Evolutionary conservation across 92 coral and sea anemone species (phyloP), one percentile per base, ranked within the genome.

Genomic region (Micromussa lordhowensis): DNA sequence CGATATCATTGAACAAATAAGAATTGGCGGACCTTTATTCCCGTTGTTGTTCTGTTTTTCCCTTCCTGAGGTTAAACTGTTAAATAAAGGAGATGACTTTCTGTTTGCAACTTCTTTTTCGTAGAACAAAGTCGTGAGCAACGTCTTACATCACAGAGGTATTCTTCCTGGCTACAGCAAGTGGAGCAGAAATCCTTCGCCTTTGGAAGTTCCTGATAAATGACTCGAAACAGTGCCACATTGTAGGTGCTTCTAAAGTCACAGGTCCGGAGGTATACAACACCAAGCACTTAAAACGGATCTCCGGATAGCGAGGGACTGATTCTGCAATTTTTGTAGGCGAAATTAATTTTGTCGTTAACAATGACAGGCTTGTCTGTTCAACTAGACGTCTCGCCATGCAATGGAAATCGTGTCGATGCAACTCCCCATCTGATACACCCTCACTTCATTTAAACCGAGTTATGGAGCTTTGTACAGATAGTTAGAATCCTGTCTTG

Each of bases 141-240:
- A 94, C 70, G 98, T 98, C 13, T 81, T 98, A 36, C 85, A 82
- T 82, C 91, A 90, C 85, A 92, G 98, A 36, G 96, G 95, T 22
- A 98, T 98, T 88, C 96, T 89, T 49, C 99, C 99, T 31, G 99
- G 98, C 14, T 94, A 94, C 86, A 96, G 99, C 91, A 98, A 98
- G 35, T 98, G 99, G 99, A 89, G 99, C 18, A 90, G 98, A 71
- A 98, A 98, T 86, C 98, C 98, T 29, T 91, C 98, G 8, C 91
- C 92, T 5, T 49, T 31, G 75, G 76, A 76, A 49, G 82, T 78
- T 77, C 83, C 89, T 36, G 74, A 61, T 21, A 85, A 85, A 68
- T 64, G 83, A 86, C 59, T 32, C 22, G 18, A 29, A 53, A 44
- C 30, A 22, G 29, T 26, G 14, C 68, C 4, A 21, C 13, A 61